Evolutionary conservation across 2,113 vertebrate genomes (phyloP), one percentile per base, ranked within the genome.

Genomic region (Phyllostomus discolor): DNA sequence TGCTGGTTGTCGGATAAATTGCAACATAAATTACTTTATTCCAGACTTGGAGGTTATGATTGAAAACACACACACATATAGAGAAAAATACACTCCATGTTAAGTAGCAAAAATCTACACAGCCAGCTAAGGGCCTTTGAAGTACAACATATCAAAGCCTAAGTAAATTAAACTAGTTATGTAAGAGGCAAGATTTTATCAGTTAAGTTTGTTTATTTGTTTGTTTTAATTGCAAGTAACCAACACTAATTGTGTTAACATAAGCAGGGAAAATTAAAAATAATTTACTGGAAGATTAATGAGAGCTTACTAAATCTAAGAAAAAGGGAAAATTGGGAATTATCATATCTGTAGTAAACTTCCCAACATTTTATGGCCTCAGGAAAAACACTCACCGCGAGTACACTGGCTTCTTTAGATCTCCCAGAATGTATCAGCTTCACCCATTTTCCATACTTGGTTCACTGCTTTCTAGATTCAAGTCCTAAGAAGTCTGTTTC

Each of bases 121-220:
- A 81, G 72, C 70, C 5, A 20, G 46, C 35, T 38, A 80, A 90
- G 35, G 90, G 86, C 17, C 81, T 94, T 97, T 96, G 89, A 91
- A 94, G 50, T 90, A 80, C 38, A 90, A 84, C 83, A 80, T 88
- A 95, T 92, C 92, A 90, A 92, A 92, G 52, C 28, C 52, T 20
- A 84, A 79, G 64, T 84, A 95, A 73, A 90, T 90, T 75, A 90
- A 90, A 64, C 19, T 91, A 94, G 54, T 90, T 95, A 54, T 17
- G 93, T 41, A 94, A 88, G 43, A 90, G 76, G 33, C 54, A 91
- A 93, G 43, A 90, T 93, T 94, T 93, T 93, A 91, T 85, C 52
- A 62, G 81, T 31, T 82, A 95, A 43, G 2, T n/a, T 31, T 91
- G 33, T 95, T 69, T 85, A 48, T 80, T 90, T 95, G 75, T 84